phyloP scores from a whole-genome alignment of 1,140 invertebrate species.

The Acyrthosiphon pisum region DNA sequence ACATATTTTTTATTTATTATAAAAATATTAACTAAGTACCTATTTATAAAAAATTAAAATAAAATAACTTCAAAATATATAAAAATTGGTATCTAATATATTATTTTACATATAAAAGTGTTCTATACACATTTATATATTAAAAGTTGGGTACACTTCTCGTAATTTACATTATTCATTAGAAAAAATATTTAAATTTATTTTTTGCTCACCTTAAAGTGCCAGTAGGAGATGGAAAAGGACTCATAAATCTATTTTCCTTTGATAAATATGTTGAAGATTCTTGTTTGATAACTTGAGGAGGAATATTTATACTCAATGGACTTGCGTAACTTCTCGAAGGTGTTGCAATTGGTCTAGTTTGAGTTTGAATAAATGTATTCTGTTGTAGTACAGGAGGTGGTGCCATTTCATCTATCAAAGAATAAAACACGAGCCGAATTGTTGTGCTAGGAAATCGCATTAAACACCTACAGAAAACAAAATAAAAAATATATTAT shows the following conservation, averaged over 20 bases:
- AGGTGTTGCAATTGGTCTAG: constrained; percentile 43
- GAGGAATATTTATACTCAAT: constrained; percentile 49
- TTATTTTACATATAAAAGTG: neutral
- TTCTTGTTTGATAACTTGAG: constrained; percentile 53
- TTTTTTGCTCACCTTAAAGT: constrained; percentile 70
- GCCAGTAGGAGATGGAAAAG: constrained; percentile 90
- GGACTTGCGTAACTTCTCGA: constrained; percentile 33
- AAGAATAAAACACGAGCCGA: constrained; percentile 90
- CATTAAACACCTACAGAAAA: constrained; percentile 83
- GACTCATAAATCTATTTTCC: constrained; percentile 67
- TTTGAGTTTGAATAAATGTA: constrained; percentile 50
- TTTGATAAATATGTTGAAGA: constrained; percentile 43
- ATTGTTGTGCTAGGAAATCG: constrained; percentile 98
- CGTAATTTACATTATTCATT: neutral
- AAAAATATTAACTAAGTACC: neutral
- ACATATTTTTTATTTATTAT: neutral
- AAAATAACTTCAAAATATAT: neutral
- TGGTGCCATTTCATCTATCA: constrained; percentile 74
- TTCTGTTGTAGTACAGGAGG: constrained; percentile 47
- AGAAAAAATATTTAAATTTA: neutral
- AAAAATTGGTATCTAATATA: neutral
- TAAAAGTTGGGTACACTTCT: neutral
- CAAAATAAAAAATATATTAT: constrained; percentile 30
- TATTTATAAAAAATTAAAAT: neutral
- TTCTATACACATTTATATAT: neutral